These are phyloP conservation scores for Dinocampus coccinellae DNA, from an alignment of 2,888 invertebrate species.

Conservation along the genomic window DNA sequence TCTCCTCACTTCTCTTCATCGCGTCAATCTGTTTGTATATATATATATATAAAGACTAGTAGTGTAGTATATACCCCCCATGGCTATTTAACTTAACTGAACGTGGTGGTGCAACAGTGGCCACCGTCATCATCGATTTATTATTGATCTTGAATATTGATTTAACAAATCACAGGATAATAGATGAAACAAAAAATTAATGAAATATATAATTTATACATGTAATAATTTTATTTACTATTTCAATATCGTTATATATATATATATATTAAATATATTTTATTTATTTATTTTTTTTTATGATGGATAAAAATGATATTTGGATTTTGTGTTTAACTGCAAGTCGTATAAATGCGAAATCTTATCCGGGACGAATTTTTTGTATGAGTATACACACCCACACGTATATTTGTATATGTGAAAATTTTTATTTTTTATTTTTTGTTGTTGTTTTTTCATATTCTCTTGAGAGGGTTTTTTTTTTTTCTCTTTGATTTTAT, in stretches of 20 bases:
- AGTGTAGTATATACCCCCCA: conserved; percentile 11
- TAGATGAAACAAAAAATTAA: too few species aligned
- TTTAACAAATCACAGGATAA: background rate
- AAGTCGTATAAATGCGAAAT: conserved; percentile 2
- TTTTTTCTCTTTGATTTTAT: background rate
- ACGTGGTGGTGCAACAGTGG: background rate
- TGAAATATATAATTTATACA: too few species aligned
- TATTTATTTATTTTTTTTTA: background rate
- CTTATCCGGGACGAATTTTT: conserved; percentile 3
- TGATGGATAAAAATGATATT: background rate
- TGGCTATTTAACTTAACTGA: conserved; percentile 23
- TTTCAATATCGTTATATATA: background rate
- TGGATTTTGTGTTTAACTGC: background rate
- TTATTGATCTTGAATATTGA: conserved; percentile 23
- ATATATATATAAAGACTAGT: background rate
- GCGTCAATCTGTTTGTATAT: conserved; percentile 17
- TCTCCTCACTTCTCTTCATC: conserved; percentile 46
- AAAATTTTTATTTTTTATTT: background rate
- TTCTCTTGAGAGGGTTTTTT: too few species aligned
- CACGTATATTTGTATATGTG: background rate
- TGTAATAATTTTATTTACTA: too few species aligned
- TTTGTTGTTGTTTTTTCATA: too few species aligned
- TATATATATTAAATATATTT: background rate
- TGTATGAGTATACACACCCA: background rate
- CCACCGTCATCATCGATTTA: conserved; percentile 21